phyloP scores from a whole-genome alignment of 2,113 vertebrate genomes.

The Tretioscincus oriximinensis region DNA sequence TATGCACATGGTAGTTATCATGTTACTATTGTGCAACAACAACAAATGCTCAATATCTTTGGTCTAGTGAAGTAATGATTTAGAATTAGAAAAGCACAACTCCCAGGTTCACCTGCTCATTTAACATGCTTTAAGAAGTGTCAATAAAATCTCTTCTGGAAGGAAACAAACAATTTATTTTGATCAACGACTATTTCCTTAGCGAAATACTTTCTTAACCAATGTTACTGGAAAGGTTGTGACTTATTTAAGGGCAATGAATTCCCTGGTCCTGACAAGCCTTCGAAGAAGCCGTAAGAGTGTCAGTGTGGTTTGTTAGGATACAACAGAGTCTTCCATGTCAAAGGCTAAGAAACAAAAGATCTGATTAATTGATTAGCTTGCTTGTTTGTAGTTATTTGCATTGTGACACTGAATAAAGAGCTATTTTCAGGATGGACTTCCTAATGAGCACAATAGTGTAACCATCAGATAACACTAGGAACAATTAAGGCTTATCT shows the following conservation, averaged over 20 bases:
- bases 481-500: conserved; percentile 11
- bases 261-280: conserved; percentile 2
- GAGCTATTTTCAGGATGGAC: conserved; percentile 20
- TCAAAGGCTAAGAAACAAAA: conserved; percentile 6
- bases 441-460: conserved; percentile 19
- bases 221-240: conserved; percentile 14
- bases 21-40: background rate
- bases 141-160: background rate
- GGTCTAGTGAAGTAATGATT: background rate
- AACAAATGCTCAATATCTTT: background rate
- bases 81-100: background rate
- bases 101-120: background rate
- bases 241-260: conserved; percentile 43
- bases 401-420: background rate
- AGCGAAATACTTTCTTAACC: conserved; percentile 46
- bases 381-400: conserved; percentile 17
- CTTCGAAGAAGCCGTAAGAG: conserved; percentile 36
- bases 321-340: conserved; percentile 25
- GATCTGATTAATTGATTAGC: conserved; percentile 22
- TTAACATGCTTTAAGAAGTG: background rate
- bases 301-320: background rate
- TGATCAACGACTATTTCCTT: conserved; percentile 63
- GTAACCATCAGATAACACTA: conserved; percentile 26
- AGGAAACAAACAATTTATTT: background rate
- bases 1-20: background rate